Percentiles rank a stretch among this genome's conserved stretches.
Evolutionary conservation across 1,140 invertebrate genomes (phyloP).

Genomic region (Penaeus japonicus): DNA sequence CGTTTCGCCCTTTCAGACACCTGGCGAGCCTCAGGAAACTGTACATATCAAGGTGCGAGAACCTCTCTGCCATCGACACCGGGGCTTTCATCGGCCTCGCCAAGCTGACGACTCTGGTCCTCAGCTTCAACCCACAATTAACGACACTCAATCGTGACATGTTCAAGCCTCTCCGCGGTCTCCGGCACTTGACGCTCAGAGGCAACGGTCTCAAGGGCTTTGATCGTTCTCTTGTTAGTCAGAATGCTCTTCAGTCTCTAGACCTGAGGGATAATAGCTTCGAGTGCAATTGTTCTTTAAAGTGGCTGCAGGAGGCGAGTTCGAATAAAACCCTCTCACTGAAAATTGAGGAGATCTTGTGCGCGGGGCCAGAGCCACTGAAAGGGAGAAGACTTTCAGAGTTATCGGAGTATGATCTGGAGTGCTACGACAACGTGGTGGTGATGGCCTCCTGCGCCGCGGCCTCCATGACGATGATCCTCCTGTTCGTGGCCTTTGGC

Average conservation of each 20-base stretch:
- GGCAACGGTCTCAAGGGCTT: slow-evolving; percentile 52
- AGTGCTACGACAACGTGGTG: slow-evolving; percentile 56
- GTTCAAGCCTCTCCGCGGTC: slow-evolving; percentile 45
- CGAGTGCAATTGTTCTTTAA: slow-evolving; percentile 54
- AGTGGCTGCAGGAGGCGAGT: slow-evolving; percentile 55
- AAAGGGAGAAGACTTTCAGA: slow-evolving; percentile 46
- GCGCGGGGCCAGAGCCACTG: slow-evolving; percentile 48
- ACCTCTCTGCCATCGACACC: slow-evolving; percentile 48
- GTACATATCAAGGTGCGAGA: slow-evolving; percentile 55
- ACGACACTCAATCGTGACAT: slow-evolving; percentile 43
- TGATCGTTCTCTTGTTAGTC: slow-evolving; percentile 49
- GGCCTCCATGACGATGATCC: slow-evolving; percentile 45
- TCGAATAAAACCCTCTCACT: slow-evolving; percentile 48
- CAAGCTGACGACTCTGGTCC: slow-evolving; percentile 44
- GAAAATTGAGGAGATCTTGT: slow-evolving; percentile 57
- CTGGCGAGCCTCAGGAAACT: slow-evolving; percentile 51
- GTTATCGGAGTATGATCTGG: slow-evolving; percentile 57
- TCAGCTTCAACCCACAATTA: slow-evolving; percentile 56
- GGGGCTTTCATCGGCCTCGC: slow-evolving; percentile 47
- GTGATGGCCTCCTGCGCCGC: slow-evolving; percentile 54
- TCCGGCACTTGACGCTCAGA: slow-evolving; percentile 48
- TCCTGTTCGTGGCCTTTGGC: slow-evolving; percentile 45
- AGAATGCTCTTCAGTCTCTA: slow-evolving; percentile 46
- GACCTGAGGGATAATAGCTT: slow-evolving; percentile 57
- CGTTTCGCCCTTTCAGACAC: slow-evolving; percentile 36